Evolutionary conservation across 2,797 vertebrate genomes (phyloP), one percentile per base, ranked within the genome.

Genomic region (Otus scops): DNA sequence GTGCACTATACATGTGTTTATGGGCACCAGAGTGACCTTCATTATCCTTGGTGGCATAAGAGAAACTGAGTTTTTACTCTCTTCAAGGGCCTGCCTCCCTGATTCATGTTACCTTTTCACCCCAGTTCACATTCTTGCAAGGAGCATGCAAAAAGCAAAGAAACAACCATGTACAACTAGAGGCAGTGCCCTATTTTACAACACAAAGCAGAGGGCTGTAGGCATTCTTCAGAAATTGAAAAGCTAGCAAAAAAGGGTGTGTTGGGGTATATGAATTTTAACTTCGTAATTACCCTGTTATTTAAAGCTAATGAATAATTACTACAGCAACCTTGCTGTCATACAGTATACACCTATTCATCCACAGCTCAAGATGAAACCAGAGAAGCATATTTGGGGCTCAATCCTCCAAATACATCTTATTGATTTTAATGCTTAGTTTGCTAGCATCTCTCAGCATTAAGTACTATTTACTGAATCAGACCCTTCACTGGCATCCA

Each of bases 281-380:
- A 85, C 76, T 93, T 91, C 81, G 54, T 97, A 96, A 97, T 96
- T 97, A 96, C 92, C 92, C 91, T 96, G 91, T 93, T 97, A 97
- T 95, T 97, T 96, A 95, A 96, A 96, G 92, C 93, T 96, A 97
- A 97, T 97, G 95, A 97, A 93, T 97, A 97, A 96, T 97, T 96
- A 96, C 93, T 96, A 88, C 93, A 96, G 94, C 89, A 96, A 84
- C 65, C 39, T 86, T 70, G 59, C 70, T 76, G 85, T 93, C 94
- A 82, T 92, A 57, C 36, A 81, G 36, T 32, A 53, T 48, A 73
- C 79, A 94, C 89, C 73, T 92, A 95, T 57, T 93, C 81, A 94
- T 28, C 18, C 57, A 43, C 28, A 92, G 88, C 81, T 92, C 50
- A 36, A 47, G 64, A 87, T 13, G 78, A 95, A 95, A 93, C 57